These are phyloP conservation scores for Aix galericulata DNA, from an alignment of 2,113 vertebrate species.

Conservation along the genomic window DNA sequence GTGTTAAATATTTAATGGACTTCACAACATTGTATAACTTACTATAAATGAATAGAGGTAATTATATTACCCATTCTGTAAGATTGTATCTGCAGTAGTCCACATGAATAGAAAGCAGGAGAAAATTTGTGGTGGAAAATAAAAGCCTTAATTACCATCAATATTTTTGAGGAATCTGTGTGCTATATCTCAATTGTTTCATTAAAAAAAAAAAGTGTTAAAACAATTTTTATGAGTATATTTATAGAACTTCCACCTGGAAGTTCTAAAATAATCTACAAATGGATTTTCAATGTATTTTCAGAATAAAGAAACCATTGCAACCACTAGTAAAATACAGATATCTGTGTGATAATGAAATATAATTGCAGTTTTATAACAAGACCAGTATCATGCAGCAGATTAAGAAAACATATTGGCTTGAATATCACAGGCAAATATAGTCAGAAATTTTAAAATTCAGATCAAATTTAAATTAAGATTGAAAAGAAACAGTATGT, in stretches of 20 bases:
- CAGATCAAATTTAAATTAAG: background rate
- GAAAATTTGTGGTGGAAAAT: background rate
- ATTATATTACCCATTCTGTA: background rate
- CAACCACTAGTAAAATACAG: background rate
- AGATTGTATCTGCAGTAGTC: background rate
- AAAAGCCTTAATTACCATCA: background rate
- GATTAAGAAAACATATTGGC: background rate
- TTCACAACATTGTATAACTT: constrained; percentile 35
- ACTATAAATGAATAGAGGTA: constrained; percentile 40
- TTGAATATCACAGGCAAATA: background rate
- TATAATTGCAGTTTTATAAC: background rate
- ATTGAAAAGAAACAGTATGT: background rate
- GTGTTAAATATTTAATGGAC: constrained; percentile 62
- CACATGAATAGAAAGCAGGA: background rate
- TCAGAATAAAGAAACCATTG: background rate
- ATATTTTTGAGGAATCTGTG: background rate
- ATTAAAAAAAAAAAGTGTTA: background rate
- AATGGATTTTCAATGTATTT: background rate
- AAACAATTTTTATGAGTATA: background rate
- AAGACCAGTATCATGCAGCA: background rate
- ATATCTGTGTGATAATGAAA: background rate
- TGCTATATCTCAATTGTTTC: background rate
- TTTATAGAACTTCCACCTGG: background rate
- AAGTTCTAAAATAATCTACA: background rate
- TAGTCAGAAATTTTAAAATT: background rate